Base-by-base conservation (phyloP, 1,140 invertebrate species). In the Tribolium madens region DNA sequence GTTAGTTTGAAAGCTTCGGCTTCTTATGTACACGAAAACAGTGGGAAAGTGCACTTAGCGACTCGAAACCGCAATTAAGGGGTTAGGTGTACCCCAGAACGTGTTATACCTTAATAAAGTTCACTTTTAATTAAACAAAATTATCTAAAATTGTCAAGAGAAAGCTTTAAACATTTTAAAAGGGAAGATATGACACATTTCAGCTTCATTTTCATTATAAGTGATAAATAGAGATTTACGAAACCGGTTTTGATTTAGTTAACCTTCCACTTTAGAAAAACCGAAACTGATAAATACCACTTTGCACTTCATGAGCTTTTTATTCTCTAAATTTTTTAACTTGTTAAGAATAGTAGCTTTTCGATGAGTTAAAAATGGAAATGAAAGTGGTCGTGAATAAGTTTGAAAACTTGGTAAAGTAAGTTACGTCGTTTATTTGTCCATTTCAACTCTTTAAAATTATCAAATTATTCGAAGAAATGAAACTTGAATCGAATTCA, bases 1-100 rank as follows among this genome's bases (percentile, higher is more conserved):
- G 36, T 42, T 42, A 0, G 2, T 9, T 4, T 17, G 3, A 64
- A 64, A 33, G 21, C 21, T 64, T 26, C 57, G n/a, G 15, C 7
- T 14, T 33, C 26, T 31, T 12, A n/a, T 14, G 7, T 64, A 64
- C 0, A 64, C 21, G 6, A 33, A 10, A 10, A 26, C 21, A 33
- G 36, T 9, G 36, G n/a, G 3, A 33, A n/a, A 64, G 57, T 64
- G 57, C 57, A 64, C 17, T 64, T 64, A 64, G 26, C 57, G 26
- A 64, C 57, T 31, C 26, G 3, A 31, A 64, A 33, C 57, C 21
- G 12, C 26, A 33, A 10, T 33, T 12, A 64, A 14, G 1, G 17
- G 14, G 26, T 33, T 64, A n/a, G 3, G 57, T 14, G 21, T 14
- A 33, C 26, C 2, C 36, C 4, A 10, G 9, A 2, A 42, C 36